Base-by-base conservation (phyloP, 2,797 vertebrate genomes). In the Sphaeramia orbicularis region DNA sequence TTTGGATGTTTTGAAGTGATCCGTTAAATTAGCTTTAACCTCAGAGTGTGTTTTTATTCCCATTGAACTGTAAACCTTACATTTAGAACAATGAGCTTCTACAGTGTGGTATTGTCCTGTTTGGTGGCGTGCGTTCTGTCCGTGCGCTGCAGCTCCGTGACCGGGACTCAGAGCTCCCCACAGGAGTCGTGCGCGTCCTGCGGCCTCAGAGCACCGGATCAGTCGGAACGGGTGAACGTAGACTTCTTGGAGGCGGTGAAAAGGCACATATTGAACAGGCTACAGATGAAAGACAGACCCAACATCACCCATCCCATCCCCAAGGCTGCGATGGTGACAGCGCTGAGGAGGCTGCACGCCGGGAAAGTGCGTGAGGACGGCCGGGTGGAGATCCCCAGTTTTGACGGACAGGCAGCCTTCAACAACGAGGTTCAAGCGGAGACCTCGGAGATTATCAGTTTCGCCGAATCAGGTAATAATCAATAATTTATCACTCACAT, bases 301-400 rank as follows among this genome's bases (percentile, higher is more conserved):
- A 99, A 99, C 94, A 99, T 99, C 94, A 99, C 97, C 11, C 97
- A 98, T 73, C 96, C 97, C 12, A 96, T 99, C 83, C 97, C 97
- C 41, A 96, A 96, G 90, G 97, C 96, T 21, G 96, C 97, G 80
- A 96, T 99, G 96, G 95, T 98, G 83, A 98, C 96, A n/a, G 97
- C 97, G 59, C 94, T 99, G 86, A 86, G 97, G 90, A 96, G 97
- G 90, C 95, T 99, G 76, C 97, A 99, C 88, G 96, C 97, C 42
- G 97, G 97, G 24, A 97, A 96, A 89, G 93, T 98, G 82, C 92
- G 96, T 4, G 96, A 96, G 84, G 97, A 99, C 89, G 97, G 97
- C 27, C 94, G 96, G 49, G 91, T 99, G 88, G 97, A 99, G 93
- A 98, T 98, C 85, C 97, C 97, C 65, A 96, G 91, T 89, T 91